Evolutionary conservation across 2,888 invertebrate species (phyloP).

Genomic region (Oscheius onirici): DNA sequence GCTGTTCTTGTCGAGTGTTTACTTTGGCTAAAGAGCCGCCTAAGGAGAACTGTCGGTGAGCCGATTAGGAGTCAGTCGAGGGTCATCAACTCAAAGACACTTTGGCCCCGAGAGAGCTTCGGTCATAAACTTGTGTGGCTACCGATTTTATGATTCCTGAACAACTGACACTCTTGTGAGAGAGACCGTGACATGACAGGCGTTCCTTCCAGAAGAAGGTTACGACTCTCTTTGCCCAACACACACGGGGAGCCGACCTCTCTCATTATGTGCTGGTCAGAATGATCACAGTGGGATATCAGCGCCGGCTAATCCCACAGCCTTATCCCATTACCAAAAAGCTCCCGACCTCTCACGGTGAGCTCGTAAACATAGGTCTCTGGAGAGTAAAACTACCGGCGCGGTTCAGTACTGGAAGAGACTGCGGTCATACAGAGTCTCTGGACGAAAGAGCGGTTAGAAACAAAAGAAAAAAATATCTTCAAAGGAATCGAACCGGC

Average conservation of each 20-base stretch:
- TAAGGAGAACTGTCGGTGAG: constrained; percentile 24
- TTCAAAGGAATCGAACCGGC: too few species aligned
- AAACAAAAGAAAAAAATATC: too few species aligned
- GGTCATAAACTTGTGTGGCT: constrained; percentile 15
- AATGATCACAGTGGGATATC: constrained; percentile 24
- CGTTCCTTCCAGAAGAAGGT: constrained; percentile 1
- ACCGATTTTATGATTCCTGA: background rate
- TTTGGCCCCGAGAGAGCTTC: constrained; percentile 20
- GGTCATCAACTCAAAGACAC: constrained; percentile 7
- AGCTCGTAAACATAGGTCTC: background rate
- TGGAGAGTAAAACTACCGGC: too few species aligned
- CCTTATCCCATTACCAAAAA: constrained; percentile 22
- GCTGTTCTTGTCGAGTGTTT: constrained; percentile 8
- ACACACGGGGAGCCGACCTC: background rate
- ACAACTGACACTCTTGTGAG: background rate
- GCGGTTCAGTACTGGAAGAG: too few species aligned
- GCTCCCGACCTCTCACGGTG: background rate
- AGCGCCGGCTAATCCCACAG: constrained; percentile 2
- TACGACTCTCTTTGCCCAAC: background rate
- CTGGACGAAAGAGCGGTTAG: too few species aligned
- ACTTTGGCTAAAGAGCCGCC: constrained; percentile 6
- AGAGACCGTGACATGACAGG: background rate
- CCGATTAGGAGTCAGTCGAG: constrained; percentile 34
- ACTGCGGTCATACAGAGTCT: too few species aligned
- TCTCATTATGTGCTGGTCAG: background rate